Evolutionary conservation across 2,113 vertebrate genomes (phyloP).

Genomic region (Oncorhynchus gorbuscha): DNA sequence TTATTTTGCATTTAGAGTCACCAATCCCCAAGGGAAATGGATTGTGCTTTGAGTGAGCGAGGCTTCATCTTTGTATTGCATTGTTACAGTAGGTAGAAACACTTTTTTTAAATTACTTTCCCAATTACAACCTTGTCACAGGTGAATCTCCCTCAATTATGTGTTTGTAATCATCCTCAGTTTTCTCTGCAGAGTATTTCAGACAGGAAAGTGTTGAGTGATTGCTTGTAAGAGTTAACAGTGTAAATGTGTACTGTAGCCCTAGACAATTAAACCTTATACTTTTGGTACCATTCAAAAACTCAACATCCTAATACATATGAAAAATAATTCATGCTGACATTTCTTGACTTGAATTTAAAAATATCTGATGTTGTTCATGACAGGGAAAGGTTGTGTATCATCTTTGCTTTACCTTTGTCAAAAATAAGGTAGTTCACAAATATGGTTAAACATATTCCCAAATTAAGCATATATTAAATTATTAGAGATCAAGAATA

Average conservation of each 20-base stretch:
- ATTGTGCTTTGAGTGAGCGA: slow-evolving; percentile 5
- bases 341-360: not conserved
- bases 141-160: not conserved
- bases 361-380: not conserved
- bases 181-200: not conserved
- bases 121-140: not conserved
- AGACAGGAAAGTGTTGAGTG: not conserved
- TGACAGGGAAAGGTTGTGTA: not conserved
- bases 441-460: not conserved
- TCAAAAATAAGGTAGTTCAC: not conserved
- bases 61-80: not conserved
- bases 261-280: not conserved
- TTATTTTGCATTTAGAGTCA: slow-evolving; percentile 9
- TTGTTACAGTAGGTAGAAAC: not conserved
- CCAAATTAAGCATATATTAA: not conserved
- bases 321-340: not conserved
- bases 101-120: not conserved
- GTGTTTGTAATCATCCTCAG: not conserved
- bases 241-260: not conserved
- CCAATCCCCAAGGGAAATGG: not conserved
- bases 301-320: not conserved
- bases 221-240: not conserved
- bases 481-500: not conserved
- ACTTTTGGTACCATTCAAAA: not conserved
- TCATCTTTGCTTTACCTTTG: not conserved